phyloP scores from a whole-genome alignment of 2,797 vertebrate species.

The Sebastes aleutianus region DNA sequence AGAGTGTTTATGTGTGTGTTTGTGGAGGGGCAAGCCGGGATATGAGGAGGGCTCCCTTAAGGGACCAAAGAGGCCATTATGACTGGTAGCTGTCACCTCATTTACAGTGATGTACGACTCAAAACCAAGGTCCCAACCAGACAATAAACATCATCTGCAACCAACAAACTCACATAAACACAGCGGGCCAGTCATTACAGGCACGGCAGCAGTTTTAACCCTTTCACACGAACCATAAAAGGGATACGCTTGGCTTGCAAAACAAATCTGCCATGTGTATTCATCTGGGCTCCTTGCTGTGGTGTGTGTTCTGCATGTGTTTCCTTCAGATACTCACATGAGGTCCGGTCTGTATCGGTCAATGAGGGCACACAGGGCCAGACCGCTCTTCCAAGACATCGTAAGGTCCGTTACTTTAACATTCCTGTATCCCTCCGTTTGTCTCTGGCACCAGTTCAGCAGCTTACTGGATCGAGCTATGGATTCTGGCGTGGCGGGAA shows the following conservation, averaged over 20 bases:
- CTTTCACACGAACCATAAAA: not conserved
- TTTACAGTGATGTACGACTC: slow-evolving; percentile 48
- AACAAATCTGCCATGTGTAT: not conserved
- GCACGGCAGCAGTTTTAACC: slow-evolving; percentile 19
- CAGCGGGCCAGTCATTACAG: slow-evolving; percentile 11
- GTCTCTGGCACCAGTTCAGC: slow-evolving; percentile 97
- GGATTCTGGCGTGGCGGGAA: slow-evolving; percentile 83
- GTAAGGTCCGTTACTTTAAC: slow-evolving; percentile 94
- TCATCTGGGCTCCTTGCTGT: not conserved
- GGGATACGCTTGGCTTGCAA: not conserved
- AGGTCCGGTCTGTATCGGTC: slow-evolving; percentile 96
- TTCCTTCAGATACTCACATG: slow-evolving; percentile 87
- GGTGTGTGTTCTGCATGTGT: not conserved
- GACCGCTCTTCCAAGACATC: slow-evolving; percentile 96
- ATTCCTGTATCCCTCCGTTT: slow-evolving; percentile 93
- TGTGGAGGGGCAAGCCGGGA: not conserved
- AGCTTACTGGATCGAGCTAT: slow-evolving; percentile 95
- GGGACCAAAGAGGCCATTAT: slow-evolving; percentile 23
- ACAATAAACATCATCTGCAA: slow-evolving; percentile 47
- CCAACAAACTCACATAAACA: slow-evolving; percentile 43
- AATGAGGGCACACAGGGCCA: slow-evolving; percentile 96
- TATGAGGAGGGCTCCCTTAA: not conserved
- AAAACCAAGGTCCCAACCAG: slow-evolving; percentile 37
- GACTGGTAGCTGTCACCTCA: slow-evolving; percentile 49
- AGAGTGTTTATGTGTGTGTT: not conserved